These are phyloP conservation scores for Synchiropus splendidus DNA, from an alignment of 2,113 vertebrate species.

Conservation along the genomic window DNA sequence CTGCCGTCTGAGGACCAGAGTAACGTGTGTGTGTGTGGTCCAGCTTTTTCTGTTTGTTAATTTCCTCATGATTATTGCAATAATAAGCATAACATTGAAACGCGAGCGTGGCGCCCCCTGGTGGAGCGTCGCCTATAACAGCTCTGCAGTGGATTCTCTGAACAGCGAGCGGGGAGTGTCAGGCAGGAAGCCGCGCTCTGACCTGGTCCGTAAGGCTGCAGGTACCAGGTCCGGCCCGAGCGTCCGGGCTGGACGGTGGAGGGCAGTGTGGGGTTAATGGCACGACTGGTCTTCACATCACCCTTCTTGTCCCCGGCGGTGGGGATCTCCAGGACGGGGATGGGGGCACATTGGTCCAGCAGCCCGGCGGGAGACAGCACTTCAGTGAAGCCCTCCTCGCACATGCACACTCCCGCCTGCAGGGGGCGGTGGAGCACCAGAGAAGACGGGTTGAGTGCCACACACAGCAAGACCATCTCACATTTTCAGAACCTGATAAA, in stretches of 20 bases:
- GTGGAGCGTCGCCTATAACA: no score
- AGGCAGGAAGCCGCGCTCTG: constrained; percentile 22
- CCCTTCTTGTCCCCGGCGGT: constrained; percentile 79
- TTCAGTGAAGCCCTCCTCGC: constrained; percentile 93
- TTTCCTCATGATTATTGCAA: no score
- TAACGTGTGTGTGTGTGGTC: no score
- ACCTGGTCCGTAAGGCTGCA: constrained; percentile 95
- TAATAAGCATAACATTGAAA: no score
- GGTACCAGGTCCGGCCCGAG: constrained; percentile 86
- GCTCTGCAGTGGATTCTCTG: no score
- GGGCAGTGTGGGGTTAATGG: constrained; percentile 81
- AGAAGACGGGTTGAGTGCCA: neutral
- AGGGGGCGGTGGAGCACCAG: constrained; percentile 43
- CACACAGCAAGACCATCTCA: no score
- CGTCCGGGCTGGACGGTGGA: constrained; percentile 74
- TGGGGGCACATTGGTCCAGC: constrained; percentile 85
- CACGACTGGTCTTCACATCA: constrained; percentile 94
- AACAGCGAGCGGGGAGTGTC: no score
- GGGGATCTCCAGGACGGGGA: constrained; percentile 86
- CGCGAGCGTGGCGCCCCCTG: no score
- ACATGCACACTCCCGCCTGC: constrained; percentile 78
- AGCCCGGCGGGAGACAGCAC: constrained; percentile 78
- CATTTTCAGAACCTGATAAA: no score
- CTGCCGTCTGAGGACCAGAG: no score
- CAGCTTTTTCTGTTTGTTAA: no score